Conservation (phyloP, 2,888 invertebrate species). For the Drosophila planitibia region DNA sequence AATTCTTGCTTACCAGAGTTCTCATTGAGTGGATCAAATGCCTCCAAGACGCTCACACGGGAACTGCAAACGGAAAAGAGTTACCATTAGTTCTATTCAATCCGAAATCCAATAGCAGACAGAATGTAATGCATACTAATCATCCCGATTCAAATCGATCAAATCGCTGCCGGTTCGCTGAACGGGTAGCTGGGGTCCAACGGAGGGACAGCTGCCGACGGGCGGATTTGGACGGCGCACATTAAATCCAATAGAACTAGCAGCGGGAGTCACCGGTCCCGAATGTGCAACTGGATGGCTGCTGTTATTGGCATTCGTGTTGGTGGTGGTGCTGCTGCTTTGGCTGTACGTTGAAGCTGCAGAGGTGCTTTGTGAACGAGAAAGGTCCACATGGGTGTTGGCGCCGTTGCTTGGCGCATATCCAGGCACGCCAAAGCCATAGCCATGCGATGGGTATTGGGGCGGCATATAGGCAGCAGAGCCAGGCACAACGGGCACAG, state of each 20-base stretch:
- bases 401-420: slow-evolving; percentile 22
- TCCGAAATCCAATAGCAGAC: neutral
- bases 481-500: slow-evolving; percentile 67
- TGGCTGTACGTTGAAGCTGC: slow-evolving; percentile 12
- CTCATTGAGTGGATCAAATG: slow-evolving; percentile 92
- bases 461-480: slow-evolving; percentile 75
- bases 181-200: slow-evolving; percentile 35
- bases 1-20: slow-evolving; percentile 83
- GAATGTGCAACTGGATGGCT: slow-evolving; percentile 48
- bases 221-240: slow-evolving; percentile 38
- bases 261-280: slow-evolving; percentile 29
- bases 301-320: slow-evolving; percentile 24
- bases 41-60: slow-evolving; percentile 89
- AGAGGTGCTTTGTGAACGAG: slow-evolving; percentile 44
- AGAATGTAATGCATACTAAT: slow-evolving; percentile 79
- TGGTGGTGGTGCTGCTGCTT: slow-evolving; percentile 10
- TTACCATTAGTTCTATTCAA: neutral
- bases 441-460: slow-evolving; percentile 69
- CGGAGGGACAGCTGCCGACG: slow-evolving; percentile 59
- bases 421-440: slow-evolving; percentile 60
- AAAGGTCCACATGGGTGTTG: slow-evolving; percentile 60
- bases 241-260: slow-evolving; percentile 20
- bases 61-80: slow-evolving; percentile 71
- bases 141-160: slow-evolving; percentile 84
- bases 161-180: slow-evolving; percentile 79